Conservation (phyloP, 2,113 vertebrate genomes). For the Oplegnathus fasciatus region DNA sequence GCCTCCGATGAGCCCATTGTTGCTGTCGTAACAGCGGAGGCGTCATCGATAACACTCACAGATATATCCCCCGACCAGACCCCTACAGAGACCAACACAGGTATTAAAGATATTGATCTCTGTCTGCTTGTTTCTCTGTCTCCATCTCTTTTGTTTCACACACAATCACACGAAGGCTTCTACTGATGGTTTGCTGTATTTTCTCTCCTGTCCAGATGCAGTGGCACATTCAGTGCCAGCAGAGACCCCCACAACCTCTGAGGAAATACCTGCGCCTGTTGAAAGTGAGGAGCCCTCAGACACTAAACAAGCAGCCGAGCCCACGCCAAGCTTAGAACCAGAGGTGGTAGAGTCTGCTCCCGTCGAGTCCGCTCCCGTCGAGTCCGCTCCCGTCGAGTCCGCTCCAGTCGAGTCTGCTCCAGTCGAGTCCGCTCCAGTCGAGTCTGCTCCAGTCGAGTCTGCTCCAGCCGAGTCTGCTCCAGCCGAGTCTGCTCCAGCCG, state of each 20-base stretch:
- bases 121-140: constrained; percentile 20
- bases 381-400: neutral
- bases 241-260: constrained; percentile 15
- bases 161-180: constrained; percentile 25
- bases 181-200: constrained; percentile 7
- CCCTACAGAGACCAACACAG: constrained; percentile 56
- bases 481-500: neutral
- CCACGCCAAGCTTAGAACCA: constrained; percentile 3
- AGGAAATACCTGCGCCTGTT: constrained; percentile 27
- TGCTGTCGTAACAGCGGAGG: constrained; percentile 51
- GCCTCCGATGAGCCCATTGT: constrained; percentile 48
- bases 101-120: constrained; percentile 58
- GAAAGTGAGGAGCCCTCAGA: constrained; percentile 18
- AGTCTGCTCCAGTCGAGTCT: neutral
- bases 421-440: constrained; percentile 12
- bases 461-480: neutral
- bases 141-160: constrained; percentile 30
- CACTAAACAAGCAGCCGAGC: neutral
- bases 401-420: neutral
- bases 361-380: neutral
- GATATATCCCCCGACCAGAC: constrained; percentile 45
- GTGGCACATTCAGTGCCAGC: constrained; percentile 24
- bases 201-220: constrained; percentile 19
- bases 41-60: constrained; percentile 41
- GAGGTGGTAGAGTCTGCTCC: neutral